phyloP scores from a whole-genome alignment of 2,797 vertebrate genomes.

The Salarias fasciatus region DNA sequence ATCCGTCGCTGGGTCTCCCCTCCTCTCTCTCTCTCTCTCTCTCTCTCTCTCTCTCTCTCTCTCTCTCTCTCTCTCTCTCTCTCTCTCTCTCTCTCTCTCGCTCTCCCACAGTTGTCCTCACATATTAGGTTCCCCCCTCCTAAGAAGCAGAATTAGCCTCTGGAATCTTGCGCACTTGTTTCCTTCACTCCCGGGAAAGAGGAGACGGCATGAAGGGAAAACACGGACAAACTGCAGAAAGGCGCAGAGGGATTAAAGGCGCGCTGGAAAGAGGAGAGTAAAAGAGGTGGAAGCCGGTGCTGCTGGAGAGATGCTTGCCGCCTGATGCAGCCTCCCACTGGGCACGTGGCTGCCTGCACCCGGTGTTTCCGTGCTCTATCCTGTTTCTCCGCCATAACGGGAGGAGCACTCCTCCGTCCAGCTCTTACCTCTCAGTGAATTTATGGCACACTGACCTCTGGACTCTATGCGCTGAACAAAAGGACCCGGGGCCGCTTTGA shows the following conservation, averaged over 20 bases:
- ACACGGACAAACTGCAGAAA: constrained; percentile 5
- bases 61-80: constrained; percentile 45
- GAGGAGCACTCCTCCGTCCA: constrained; percentile 18
- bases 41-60: constrained; percentile 7
- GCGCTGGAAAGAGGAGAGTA: constrained; percentile 12
- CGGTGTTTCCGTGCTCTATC: constrained; percentile 42
- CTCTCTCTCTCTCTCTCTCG: constrained; percentile 44
- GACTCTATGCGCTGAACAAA: constrained; percentile 35
- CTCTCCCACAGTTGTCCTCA: constrained; percentile 78
- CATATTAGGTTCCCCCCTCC: constrained; percentile 76
- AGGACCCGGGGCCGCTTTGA: constrained; percentile 40
- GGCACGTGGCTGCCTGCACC: constrained; percentile 44
- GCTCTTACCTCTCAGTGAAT: constrained; percentile 9
- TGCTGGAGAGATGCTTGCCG: constrained; percentile 43
- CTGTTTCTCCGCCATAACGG: constrained; percentile 27
- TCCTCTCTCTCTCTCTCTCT: constrained; percentile 27
- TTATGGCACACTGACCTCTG: constrained; percentile 45
- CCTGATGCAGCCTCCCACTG: constrained; percentile 60
- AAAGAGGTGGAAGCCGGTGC: constrained; percentile 50
- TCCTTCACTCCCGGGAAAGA: constrained; percentile 49
- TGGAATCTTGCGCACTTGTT: constrained; percentile 76
- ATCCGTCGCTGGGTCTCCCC: constrained; percentile 33
- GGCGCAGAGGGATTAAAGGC: constrained; percentile 20
- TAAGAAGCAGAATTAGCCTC: constrained; percentile 77
- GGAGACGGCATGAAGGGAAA: constrained; percentile 32